phyloP scores from a whole-genome alignment of 2,113 vertebrate genomes.

The Oncorhynchus masou region DNA sequence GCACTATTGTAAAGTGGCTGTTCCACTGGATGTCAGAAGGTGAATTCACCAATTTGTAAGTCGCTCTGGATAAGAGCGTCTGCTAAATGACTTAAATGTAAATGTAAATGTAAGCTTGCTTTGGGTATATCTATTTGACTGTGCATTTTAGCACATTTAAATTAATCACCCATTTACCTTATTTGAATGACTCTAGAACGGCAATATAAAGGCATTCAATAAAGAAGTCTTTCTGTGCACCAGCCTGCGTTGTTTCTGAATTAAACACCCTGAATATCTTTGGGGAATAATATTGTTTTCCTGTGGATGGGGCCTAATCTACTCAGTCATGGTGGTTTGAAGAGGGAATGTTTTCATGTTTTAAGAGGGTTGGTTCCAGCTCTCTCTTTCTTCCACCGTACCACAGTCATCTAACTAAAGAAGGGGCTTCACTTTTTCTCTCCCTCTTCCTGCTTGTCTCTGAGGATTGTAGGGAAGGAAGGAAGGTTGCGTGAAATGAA shows the following conservation, averaged over 20 bases:
- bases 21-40: too few species aligned
- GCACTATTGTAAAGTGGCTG: too few species aligned
- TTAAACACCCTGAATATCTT: constrained; percentile 73
- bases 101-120: constrained; percentile 62
- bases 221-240: constrained; percentile 49
- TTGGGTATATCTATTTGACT: constrained; percentile 60
- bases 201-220: constrained; percentile 56
- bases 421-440: constrained; percentile 44
- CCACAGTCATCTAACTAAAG: constrained; percentile 54
- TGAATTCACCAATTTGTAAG: too few species aligned
- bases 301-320: constrained; percentile 71
- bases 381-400: constrained; percentile 48
- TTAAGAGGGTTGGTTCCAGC: constrained; percentile 71
- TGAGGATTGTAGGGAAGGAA: constrained; percentile 17
- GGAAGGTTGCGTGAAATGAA: constrained; percentile 43
- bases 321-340: constrained; percentile 78
- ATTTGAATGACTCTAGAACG: constrained; percentile 59
- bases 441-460: constrained; percentile 30
- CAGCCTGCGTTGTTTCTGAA: constrained; percentile 68
- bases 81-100: too few species aligned
- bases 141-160: constrained; percentile 50
- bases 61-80: too few species aligned
- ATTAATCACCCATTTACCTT: constrained; percentile 63
- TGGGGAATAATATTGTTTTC: constrained; percentile 72
- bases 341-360: constrained; percentile 71